Percentiles rank a stretch among this genome's conserved stretches.
Conservation (phyloP, 2,113 vertebrate species). For the Chaetura pelagica region DNA sequence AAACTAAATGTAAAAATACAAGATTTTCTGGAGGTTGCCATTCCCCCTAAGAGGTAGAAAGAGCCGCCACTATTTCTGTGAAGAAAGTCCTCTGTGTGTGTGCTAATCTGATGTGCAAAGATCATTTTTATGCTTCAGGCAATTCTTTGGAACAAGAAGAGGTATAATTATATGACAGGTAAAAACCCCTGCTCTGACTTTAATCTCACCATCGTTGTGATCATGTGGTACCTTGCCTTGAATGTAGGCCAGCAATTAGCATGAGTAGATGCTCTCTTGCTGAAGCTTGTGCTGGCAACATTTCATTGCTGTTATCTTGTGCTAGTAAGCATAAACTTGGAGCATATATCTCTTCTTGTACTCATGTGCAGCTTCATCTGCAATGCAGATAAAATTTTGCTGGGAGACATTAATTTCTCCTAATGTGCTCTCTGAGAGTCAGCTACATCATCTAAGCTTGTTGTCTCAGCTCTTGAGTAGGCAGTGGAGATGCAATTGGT, state of each 20-base stretch:
- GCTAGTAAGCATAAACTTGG: neutral
- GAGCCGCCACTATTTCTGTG: neutral
- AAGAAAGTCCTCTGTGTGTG: neutral
- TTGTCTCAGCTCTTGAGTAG: neutral
- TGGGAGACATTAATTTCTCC: neutral
- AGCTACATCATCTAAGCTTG: neutral
- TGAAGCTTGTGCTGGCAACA: neutral
- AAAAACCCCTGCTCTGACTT: neutral
- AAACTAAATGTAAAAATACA: neutral
- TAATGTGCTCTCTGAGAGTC: neutral
- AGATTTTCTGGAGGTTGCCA: neutral
- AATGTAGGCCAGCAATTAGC: neutral
- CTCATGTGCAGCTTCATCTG: neutral
- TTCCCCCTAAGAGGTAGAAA: neutral
- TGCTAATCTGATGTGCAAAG: neutral
- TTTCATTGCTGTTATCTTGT: neutral
- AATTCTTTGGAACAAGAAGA: neutral
- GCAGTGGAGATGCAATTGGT: neutral
- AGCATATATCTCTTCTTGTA: neutral
- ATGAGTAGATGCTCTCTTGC: neutral
- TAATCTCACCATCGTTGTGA: neutral
- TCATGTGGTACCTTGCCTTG: neutral
- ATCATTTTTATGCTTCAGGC: neutral
- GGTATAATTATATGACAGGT: neutral
- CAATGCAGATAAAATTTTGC: neutral